These are phyloP conservation scores for Apis laboriosa DNA, from an alignment of 1,140 invertebrate genomes.

Conservation along the genomic window DNA sequence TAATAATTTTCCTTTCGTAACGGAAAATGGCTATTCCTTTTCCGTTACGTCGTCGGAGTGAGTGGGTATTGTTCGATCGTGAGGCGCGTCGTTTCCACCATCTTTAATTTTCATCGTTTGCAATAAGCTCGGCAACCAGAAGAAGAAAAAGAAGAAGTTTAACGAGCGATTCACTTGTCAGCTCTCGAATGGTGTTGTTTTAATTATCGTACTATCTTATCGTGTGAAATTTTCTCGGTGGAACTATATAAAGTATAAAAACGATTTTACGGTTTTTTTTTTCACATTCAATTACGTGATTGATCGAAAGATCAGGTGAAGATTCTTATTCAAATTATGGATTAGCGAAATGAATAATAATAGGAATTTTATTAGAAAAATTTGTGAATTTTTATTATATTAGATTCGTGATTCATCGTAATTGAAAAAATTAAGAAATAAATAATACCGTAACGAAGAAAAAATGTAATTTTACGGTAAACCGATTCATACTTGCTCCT, in stretches of 20 bases:
- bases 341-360: too few relatives aligned
- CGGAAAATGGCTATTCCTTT: neutral
- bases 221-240: slow-evolving; percentile 3
- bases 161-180: slow-evolving; percentile 27
- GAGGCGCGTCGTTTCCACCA: slow-evolving; percentile 35
- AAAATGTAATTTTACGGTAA: too few relatives aligned
- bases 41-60: neutral
- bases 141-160: slow-evolving; percentile 11
- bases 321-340: too few relatives aligned
- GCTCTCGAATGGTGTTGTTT: slow-evolving; percentile 17
- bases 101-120: slow-evolving; percentile 42
- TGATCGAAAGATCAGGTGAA: too few relatives aligned
- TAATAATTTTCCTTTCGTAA: slow-evolving; percentile 19
- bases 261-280: neutral
- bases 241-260: too few relatives aligned
- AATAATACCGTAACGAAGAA: too few relatives aligned
- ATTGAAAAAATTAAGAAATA: too few relatives aligned
- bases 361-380: too few relatives aligned
- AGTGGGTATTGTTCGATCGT: slow-evolving; percentile 6
- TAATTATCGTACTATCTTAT: slow-evolving; percentile 4
- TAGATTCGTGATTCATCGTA: too few relatives aligned
- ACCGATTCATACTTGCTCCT: too few relatives aligned
- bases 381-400: too few relatives aligned
- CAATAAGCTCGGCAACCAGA: slow-evolving; percentile 7
- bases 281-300: neutral